Conservation (phyloP, 2,888 invertebrate genomes). For the Acheta domesticus region DNA sequence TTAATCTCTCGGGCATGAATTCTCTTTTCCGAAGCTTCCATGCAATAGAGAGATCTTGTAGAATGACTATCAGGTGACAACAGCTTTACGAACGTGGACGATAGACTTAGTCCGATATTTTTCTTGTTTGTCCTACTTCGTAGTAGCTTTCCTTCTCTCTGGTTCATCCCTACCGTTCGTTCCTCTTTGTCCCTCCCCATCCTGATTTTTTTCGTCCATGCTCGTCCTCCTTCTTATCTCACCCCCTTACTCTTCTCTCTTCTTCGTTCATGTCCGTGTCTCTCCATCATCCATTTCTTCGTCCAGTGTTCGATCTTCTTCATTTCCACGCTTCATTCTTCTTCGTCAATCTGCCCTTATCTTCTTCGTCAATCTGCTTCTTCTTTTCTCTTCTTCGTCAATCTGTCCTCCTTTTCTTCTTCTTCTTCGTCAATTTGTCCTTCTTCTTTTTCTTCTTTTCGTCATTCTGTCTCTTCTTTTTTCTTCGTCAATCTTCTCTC, state of each 20-base stretch:
- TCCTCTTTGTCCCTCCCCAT: too few relatives aligned
- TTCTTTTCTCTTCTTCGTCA: neutral
- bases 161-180: too few relatives aligned
- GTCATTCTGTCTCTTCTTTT: neutral
- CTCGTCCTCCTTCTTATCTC: too few relatives aligned
- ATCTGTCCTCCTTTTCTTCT: neutral
- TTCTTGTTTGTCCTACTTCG: too few relatives aligned
- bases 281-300: neutral
- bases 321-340: neutral
- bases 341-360: neutral
- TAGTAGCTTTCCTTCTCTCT: too few relatives aligned
- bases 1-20: too few relatives aligned
- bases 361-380: neutral
- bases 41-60: too few relatives aligned
- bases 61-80: too few relatives aligned
- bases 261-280: neutral
- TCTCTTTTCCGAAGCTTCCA: too few relatives aligned
- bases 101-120: too few relatives aligned
- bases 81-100: too few relatives aligned
- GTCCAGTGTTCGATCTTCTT: conserved; percentile 5
- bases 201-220: too few relatives aligned
- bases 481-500: neutral
- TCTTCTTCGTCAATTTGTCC: neutral
- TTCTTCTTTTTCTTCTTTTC: neutral
- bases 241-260: neutral